A percentile compares a stretch with the other conserved stretches of the same genome.
Conservation (phyloP, 2,797 vertebrate species). For the Gallirallus australis region DNA sequence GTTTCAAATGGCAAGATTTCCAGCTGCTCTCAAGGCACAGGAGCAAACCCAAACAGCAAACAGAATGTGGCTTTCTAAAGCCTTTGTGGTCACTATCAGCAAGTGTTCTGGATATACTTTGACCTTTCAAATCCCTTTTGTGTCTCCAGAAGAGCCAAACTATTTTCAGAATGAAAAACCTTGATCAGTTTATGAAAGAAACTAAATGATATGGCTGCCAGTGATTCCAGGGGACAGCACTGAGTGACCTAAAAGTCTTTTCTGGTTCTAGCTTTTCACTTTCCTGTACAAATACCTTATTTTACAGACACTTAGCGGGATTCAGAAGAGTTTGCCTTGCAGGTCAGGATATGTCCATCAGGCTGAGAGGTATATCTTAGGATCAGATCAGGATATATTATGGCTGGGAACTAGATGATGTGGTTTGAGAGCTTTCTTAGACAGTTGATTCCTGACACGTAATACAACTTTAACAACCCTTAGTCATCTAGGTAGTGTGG, state of each 20-base stretch:
- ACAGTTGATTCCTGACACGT: neutral
- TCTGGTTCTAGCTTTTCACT: neutral
- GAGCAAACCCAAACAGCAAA: neutral
- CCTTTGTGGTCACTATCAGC: neutral
- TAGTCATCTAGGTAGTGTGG: neutral
- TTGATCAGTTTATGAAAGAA: neutral
- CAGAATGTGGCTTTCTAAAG: neutral
- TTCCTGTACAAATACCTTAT: neutral
- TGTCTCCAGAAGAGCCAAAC: neutral
- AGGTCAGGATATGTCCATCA: neutral
- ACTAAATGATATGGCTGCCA: neutral
- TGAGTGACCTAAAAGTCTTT: neutral
- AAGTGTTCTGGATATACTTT: neutral
- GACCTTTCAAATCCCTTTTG: constrained; percentile 26
- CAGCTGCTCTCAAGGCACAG: neutral
- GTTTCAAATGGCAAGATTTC: neutral
- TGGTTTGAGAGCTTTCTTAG: neutral
- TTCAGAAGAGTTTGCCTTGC: neutral
- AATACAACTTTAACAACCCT: neutral
- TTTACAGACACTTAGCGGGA: neutral
- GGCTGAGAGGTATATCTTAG: neutral
- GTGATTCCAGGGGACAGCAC: neutral
- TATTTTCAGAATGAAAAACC: constrained; percentile 8
- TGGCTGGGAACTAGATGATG: neutral
- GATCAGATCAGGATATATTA: neutral